phyloP scores from a whole-genome alignment of 1,140 invertebrate genomes.

The Propsilocerus akamusi region DNA sequence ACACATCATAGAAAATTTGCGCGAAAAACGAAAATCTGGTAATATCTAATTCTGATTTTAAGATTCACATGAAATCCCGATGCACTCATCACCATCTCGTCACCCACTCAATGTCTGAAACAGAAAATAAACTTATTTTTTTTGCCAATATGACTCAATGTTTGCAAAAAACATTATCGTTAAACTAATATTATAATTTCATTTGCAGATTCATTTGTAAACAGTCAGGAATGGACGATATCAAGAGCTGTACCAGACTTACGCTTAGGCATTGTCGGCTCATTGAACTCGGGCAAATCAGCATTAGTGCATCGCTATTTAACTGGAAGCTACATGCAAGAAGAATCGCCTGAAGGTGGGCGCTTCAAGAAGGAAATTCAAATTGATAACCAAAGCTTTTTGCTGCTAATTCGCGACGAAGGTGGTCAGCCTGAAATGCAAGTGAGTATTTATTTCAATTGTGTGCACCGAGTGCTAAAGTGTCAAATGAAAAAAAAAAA shows the following conservation, averaged over 20 bases:
- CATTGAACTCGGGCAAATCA: conserved; percentile 87
- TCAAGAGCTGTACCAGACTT: conserved; percentile 85
- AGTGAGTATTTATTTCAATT: no score
- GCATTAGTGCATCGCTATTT: conserved; percentile 94
- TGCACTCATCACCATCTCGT: background rate
- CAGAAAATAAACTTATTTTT: conserved; percentile 5
- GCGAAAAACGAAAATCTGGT: conserved; percentile 56
- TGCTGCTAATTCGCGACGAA: conserved; percentile 92
- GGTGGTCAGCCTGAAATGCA: conserved; percentile 88
- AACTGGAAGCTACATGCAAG: conserved; percentile 94
- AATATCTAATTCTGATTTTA: conserved; percentile 26
- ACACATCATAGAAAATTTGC: conserved; percentile 37
- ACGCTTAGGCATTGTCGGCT: conserved; percentile 86
- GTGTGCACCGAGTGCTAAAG: no score
- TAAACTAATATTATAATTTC: no score
- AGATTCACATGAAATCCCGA: background rate
- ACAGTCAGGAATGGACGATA: conserved; percentile 99
- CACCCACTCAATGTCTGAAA: background rate
- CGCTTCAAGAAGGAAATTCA: conserved; percentile 97
- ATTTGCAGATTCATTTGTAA: conserved; percentile 97
- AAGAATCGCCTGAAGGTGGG: conserved; percentile 97
- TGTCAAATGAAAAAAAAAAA: background rate
- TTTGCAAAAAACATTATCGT: no score
- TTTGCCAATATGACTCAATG: background rate
- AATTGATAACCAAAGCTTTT: conserved; percentile 88